Percentiles rank a stretch among this genome's conserved stretches.
Conservation (phyloP, 2,888 invertebrate genomes). For the Euplexia lucipara region DNA sequence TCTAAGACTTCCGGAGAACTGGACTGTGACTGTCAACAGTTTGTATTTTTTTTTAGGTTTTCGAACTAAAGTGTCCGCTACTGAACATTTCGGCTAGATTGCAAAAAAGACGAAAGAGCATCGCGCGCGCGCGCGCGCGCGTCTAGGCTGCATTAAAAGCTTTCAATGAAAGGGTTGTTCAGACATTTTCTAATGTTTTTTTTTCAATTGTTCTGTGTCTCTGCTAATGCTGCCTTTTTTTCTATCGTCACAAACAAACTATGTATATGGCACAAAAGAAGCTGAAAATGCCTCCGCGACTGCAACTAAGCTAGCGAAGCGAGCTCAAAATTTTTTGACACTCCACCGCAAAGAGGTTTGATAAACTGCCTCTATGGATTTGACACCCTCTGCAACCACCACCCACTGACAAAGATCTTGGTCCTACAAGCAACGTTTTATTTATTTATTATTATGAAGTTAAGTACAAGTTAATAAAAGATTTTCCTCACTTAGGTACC, state of each 20-base stretch:
- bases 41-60: background rate
- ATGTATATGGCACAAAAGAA: too few relatives aligned
- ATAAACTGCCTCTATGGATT: too few relatives aligned
- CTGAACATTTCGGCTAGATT: slow-evolving; percentile 49
- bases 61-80: slow-evolving; percentile 23
- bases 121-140: too few relatives aligned
- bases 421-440: background rate
- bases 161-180: slow-evolving; percentile 22
- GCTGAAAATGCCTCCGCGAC: too few relatives aligned
- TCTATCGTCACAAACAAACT: too few relatives aligned
- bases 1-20: slow-evolving; percentile 3
- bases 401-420: too few relatives aligned
- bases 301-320: too few relatives aligned
- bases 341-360: too few relatives aligned
- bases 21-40: background rate
- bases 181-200: background rate
- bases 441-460: background rate
- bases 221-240: background rate
- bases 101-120: slow-evolving; percentile 19
- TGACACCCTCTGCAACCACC: too few relatives aligned
- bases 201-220: background rate
- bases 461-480: background rate
- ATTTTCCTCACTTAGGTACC: slow-evolving; percentile 1
- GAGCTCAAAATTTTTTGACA: too few relatives aligned
- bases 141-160: slow-evolving; percentile 5